Evolutionary conservation across 2,113 vertebrate species (phyloP).

Genomic region (cattle (Bos taurus)): DNA sequence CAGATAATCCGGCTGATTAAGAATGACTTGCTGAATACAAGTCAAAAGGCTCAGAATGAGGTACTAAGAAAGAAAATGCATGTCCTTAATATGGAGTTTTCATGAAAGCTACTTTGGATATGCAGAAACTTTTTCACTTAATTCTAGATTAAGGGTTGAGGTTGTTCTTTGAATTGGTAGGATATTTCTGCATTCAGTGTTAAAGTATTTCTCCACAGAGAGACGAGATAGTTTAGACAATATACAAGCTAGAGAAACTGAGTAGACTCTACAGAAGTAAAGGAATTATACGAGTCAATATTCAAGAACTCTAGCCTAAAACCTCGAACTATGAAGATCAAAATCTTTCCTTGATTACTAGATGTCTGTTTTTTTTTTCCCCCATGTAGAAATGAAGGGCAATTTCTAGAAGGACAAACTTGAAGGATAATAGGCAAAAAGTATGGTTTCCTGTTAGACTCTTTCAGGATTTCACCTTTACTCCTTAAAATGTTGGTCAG

Average conservation of each 20-base stretch:
- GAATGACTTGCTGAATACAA: neutral
- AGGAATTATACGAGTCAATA: neutral
- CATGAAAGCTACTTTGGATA: neutral
- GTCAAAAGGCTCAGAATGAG: neutral
- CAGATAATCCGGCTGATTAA: slow-evolving; percentile 25
- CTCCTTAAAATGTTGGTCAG: neutral
- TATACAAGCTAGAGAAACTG: neutral
- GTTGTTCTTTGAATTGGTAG: neutral
- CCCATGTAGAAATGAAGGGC: neutral
- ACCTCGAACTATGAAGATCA: neutral
- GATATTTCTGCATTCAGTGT: neutral
- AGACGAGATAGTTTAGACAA: neutral
- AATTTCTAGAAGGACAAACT: neutral
- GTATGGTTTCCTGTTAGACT: neutral
- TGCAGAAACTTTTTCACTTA: neutral
- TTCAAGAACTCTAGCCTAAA: neutral
- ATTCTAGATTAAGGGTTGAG: neutral
- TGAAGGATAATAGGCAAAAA: neutral
- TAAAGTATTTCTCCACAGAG: neutral
- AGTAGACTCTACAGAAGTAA: neutral
- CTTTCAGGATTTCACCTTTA: neutral
- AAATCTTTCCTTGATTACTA: neutral
- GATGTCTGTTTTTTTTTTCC: neutral
- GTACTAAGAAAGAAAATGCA: neutral
- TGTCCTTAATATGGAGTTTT: neutral